Evolutionary conservation across 2,888 invertebrate genomes (phyloP).

Genomic region (Eristalinus sepulchralis): DNA sequence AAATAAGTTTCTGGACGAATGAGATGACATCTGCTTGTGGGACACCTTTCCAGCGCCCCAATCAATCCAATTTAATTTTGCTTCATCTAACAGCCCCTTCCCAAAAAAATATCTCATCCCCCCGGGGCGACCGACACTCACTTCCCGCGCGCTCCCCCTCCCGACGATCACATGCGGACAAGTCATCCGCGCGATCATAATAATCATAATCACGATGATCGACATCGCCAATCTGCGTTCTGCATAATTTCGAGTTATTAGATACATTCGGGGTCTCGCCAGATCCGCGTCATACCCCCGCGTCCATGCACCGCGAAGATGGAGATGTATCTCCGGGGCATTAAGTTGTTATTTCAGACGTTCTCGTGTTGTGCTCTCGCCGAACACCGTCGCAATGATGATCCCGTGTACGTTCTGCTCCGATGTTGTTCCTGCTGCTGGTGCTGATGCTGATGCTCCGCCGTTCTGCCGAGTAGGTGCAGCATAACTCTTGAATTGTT

Average conservation of each 20-base stretch:
- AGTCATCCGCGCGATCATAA: conserved; percentile 57
- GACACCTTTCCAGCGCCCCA: too few species aligned
- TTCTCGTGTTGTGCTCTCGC: conserved; percentile 19
- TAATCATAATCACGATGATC: conserved; percentile 56
- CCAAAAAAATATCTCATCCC: not conserved
- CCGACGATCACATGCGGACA: not conserved
- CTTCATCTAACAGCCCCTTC: not conserved
- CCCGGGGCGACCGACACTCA: not conserved
- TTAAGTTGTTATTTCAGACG: conserved; percentile 34
- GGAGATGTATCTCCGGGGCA: conserved; percentile 37
- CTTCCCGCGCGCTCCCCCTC: not conserved
- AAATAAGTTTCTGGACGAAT: too few species aligned
- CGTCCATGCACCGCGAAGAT: not conserved
- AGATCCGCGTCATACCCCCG: conserved; percentile 8
- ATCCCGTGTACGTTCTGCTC: not conserved
- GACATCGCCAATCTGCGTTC: conserved; percentile 53
- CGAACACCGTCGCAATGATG: conserved; percentile 10
- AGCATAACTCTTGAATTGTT: conserved; percentile 38
- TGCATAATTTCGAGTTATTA: conserved; percentile 60
- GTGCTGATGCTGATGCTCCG: not conserved
- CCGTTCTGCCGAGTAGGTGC: conserved; percentile 29
- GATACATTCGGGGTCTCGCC: conserved; percentile 43
- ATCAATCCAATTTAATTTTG: not conserved
- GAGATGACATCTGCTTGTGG: too few species aligned
- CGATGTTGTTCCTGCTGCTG: conserved; percentile 18